Base-by-base conservation (phyloP, 2,888 invertebrate genomes). In the Sarcophaga variegata region DNA sequence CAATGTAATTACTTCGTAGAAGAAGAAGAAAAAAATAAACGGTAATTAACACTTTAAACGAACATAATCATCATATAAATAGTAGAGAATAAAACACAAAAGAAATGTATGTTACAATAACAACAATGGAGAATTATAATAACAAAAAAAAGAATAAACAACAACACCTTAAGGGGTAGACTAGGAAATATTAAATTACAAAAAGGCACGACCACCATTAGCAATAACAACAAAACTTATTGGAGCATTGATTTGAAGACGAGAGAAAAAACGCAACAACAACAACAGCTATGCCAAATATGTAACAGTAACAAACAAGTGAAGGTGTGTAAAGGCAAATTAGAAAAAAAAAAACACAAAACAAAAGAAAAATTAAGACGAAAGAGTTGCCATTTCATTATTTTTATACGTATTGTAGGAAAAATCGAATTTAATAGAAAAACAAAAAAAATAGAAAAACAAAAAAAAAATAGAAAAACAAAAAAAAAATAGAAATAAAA, bases 141-240 rank as follows among this genome's bases (percentile, higher is more conserved):
- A 54, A 22, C 66, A 63, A 63, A 59, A 63, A 66, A 83, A 22
- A 47, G 47, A 37, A 37, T 11, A 64, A 54, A 59, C 12, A 59
- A 60, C 47, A 59, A 60, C 47, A 81, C 54, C 70, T 64, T 45
- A 70, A 78, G 62, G 59, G 47, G 10, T 37, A 81, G 71, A 81
- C 72, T 25, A 85, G 81, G 85, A 85, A 85, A 85, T 85, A 85
- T 85, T 81, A 64, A 81, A 74, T 85, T 85, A 81, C 81, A 4
- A 79, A 64, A 72, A 37, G 37, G 70, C 70, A 20, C n/a, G 20
- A 60, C 20, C 17, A 74, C 20, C 49, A 54, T 5, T 6, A 14
- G 8, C 37, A 72, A 64, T 14, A 72, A 37, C 27, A 71, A 45
- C 10, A 67, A 81, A 74, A 67, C 47, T 85, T 74, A 78, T 85